phyloP scores from a whole-genome alignment of 2,113 vertebrate species.

The Pelmatolapia mariae region DNA sequence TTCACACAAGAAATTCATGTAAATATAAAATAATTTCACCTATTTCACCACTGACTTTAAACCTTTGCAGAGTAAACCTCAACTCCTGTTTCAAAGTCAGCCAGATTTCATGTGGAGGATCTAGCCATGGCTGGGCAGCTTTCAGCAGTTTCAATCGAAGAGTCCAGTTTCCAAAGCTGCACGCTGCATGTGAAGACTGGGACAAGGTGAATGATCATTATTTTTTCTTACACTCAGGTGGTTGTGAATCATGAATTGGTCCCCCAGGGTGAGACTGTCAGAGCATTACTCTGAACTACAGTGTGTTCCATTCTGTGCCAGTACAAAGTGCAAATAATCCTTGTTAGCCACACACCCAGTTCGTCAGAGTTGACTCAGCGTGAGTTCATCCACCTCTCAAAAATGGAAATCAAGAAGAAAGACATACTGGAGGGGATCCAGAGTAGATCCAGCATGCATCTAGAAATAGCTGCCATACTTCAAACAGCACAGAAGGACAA shows the following conservation, averaged over 20 bases:
- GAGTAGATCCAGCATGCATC: background rate
- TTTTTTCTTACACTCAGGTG: background rate
- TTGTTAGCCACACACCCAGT: background rate
- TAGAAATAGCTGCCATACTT: background rate
- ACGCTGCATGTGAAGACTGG: background rate
- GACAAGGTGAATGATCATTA: background rate
- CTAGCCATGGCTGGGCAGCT: background rate
- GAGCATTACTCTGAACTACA: background rate
- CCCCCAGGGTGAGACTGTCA: fast-evolving
- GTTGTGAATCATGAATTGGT: background rate
- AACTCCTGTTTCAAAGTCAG: background rate
- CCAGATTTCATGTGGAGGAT: background rate
- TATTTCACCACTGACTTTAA: background rate
- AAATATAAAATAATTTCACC: background rate
- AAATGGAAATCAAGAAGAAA: background rate
- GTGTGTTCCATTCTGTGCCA: background rate
- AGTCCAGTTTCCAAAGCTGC: background rate
- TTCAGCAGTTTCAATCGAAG: background rate
- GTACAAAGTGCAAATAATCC: background rate
- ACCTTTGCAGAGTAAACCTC: background rate
- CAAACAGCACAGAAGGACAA: fast-evolving
- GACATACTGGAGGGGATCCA: fast-evolving
- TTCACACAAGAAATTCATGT: background rate
- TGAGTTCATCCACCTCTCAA: background rate
- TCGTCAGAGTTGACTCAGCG: background rate